phyloP scores from a whole-genome alignment of 2,888 invertebrate species.

The Nezara viridula region DNA sequence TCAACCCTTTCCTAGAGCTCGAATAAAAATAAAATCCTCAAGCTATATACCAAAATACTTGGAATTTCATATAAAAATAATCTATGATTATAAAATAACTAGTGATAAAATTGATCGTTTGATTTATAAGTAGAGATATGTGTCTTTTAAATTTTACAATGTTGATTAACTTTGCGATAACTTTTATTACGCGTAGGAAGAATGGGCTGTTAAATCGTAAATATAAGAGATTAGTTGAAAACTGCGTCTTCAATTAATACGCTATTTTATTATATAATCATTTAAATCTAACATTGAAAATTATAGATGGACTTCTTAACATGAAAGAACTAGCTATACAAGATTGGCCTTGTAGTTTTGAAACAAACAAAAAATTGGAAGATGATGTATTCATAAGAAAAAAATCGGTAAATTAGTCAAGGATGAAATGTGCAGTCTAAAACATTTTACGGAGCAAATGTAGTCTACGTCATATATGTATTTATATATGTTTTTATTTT shows the following conservation, averaged over 20 bases:
- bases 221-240: conserved; percentile 7
- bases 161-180: neutral
- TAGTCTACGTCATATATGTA: too few species aligned
- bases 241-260: neutral
- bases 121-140: neutral
- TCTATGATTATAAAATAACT: neutral
- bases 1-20: too few species aligned
- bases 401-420: too few species aligned
- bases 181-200: neutral
- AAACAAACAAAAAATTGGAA: too few species aligned
- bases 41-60: too few species aligned
- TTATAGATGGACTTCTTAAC: neutral
- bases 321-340: neutral
- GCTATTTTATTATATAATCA: neutral
- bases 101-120: neutral
- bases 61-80: neutral
- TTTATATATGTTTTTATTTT: too few species aligned
- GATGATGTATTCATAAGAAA: too few species aligned
- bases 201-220: conserved; percentile 14
- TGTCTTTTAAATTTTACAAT: neutral
- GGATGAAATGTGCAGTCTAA: too few species aligned
- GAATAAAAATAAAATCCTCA: too few species aligned
- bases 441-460: too few species aligned
- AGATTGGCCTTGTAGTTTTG: too few species aligned
- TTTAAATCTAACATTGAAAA: neutral